Evolutionary conservation across 2,888 invertebrate genomes (phyloP).

Genomic region (Phragmatobia fuliginosa): DNA sequence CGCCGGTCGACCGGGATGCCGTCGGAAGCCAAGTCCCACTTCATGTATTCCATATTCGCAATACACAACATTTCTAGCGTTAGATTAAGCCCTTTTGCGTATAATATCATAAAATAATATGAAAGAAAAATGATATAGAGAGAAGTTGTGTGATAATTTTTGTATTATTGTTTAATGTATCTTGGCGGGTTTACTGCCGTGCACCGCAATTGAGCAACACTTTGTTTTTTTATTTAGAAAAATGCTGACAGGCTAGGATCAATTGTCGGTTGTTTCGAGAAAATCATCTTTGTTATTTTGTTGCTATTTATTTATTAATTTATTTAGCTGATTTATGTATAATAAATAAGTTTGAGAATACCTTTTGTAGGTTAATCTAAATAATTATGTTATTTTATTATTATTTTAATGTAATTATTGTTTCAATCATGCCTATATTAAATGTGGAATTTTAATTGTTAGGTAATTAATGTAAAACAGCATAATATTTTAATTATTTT

Average conservation of each 20-base stretch:
- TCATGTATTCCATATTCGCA: conserved; percentile 69
- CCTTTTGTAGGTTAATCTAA: conserved; percentile 35
- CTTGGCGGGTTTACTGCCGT: background rate
- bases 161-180: background rate
- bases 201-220: background rate
- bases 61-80: conserved; percentile 74
- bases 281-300: conserved; percentile 11
- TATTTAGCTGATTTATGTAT: conserved; percentile 15
- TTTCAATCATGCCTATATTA: conserved; percentile 18
- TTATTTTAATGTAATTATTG: conserved; percentile 22
- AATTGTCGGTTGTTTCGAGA: conserved; percentile 22
- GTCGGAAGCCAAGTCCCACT: conserved; percentile 53
- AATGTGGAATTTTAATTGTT: conserved; percentile 22
- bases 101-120: conserved; percentile 42
- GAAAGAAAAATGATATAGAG: background rate
- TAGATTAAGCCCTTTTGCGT: conserved; percentile 47
- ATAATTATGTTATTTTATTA: conserved; percentile 37
- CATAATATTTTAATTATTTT: conserved; percentile 33
- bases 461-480: conserved; percentile 19
- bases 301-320: conserved; percentile 20
- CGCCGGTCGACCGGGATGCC: conserved; percentile 23
- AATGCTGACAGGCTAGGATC: background rate
- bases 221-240: background rate
- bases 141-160: conserved; percentile 5
- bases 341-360: conserved; percentile 40